A percentile compares a stretch with the other conserved stretches of the same genome.
Conservation (phyloP, 2,113 vertebrate species). For the Cyprinus carpio region DNA sequence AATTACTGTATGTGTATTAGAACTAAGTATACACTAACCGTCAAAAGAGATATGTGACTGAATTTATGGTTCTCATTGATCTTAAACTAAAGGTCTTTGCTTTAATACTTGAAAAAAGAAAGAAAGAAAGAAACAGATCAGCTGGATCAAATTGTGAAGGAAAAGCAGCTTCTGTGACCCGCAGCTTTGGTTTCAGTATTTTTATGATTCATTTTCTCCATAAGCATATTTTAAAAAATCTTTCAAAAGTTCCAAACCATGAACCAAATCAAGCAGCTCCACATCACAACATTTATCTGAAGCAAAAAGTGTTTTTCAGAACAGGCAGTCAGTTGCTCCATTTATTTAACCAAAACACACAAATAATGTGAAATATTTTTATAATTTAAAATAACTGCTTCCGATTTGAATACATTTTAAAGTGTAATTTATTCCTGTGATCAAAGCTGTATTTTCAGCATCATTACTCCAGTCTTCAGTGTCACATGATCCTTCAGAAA, state of each 20-base stretch:
- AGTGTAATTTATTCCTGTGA: too few relatives aligned
- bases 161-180: neutral
- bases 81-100: neutral
- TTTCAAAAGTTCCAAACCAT: neutral
- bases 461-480: too few relatives aligned
- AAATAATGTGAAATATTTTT: too few relatives aligned
- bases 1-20: neutral
- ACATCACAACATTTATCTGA: constrained; percentile 9
- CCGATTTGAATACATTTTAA: too few relatives aligned
- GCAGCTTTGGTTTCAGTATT: neutral
- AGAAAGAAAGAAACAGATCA: neutral
- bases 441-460: too few relatives aligned
- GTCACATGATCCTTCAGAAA: too few relatives aligned
- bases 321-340: neutral
- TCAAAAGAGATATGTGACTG: neutral
- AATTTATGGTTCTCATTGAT: neutral
- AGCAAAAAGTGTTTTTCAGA: neutral
- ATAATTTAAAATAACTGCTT: too few relatives aligned
- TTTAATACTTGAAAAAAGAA: neutral
- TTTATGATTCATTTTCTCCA: constrained; percentile 18
- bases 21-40: neutral
- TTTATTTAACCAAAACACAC: neutral
- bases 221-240: neutral
- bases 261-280: neutral
- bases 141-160: neutral